Base-by-base conservation (phyloP, 2,113 vertebrate genomes). In the Psettodes erumei region DNA sequence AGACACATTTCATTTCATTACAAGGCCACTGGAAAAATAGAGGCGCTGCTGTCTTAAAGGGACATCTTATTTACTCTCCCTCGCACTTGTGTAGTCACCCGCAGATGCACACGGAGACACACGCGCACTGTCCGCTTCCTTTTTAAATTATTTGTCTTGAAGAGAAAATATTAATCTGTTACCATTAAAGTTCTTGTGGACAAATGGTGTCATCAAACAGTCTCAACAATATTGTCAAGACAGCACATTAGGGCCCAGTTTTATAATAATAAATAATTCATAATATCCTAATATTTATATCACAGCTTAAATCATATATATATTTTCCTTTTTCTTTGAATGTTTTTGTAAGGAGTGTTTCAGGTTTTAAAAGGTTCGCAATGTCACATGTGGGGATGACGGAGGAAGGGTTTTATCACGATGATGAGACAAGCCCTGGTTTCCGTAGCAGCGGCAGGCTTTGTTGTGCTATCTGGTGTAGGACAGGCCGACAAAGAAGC, bases 401-500 rank as follows among this genome's bases (percentile, higher is more conserved):
- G 23, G 65, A 69, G 65, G 76, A 82, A 71, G 50, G 60, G 75
- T 66, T 86, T 76, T 61, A 73, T 80, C 51, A 19, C 6, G 37
- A 67, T 66, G 83, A 79, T 65, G 79, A 89, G 76, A 85, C 75
- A 55, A 76, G 68, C 70, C 40, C 53, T 25, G 80, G 90, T 90
- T 88, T 83, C 90, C 84, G 77, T 91, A 87, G 90, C 86, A 89
- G 88, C 77, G 19, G 72, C 71, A 50, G 79, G 64, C 88, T 92
- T 93, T 93, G 92, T 94, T 93, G 82, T 82, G 79, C 81, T 86
- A 84, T 93, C 90, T 90, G 86, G 73, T 90, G 80, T 56, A 56
- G 89, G 94, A 93, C 93, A 93, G 88, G 78, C 90, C 71, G 76
- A 94, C 94, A 95, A 95, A 94, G 92, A 92, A 94, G 88, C 83